Base-by-base conservation (phyloP, 2,888 invertebrate species). In the Antheraea assamensis region DNA sequence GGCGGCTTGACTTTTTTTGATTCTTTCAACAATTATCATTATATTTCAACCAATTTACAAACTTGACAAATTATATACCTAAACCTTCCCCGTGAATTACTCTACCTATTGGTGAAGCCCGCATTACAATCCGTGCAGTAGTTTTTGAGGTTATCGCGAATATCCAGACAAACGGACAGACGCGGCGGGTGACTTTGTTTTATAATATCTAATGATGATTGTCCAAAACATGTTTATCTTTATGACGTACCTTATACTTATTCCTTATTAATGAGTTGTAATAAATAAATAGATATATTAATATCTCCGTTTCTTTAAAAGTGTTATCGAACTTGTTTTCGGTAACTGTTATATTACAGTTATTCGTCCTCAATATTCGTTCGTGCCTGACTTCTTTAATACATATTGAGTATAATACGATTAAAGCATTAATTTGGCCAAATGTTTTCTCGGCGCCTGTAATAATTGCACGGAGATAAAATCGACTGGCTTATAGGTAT, bases 321-420 rank as follows among this genome's bases (percentile, higher is more conserved):
- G 17, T 64, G 27, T 30, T 64, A 27, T 30, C 27, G 30, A 30
- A 64, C 61, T 27, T 64, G 61, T 64, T 64, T 64, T 30, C 30
- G 30, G 30, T 64, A 64, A 27, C 61, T 64, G 61, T 64, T 64
- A 17, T 17, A 64, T 27, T 64, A 64, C 61, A 30, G 61, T 64
- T 64, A 64, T 64, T 30, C 19, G 61, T 30, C 17, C 61, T 30
- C 61, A 30, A 64, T 64, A 64, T 64, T 64, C 17, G 19, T 64
- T 13, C 30, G 27, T 30, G 30, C 21, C 17, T 15, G 27, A 64
- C 30, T 30, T 64, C 15, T 17, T 64, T 64, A 27, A 64, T 64
- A 64, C 61, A 17, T 64, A n/a, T 64, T 27, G 24, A 15, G 17
- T 61, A 61, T 27, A 27, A 27, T 27, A 61, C n/a, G 21, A 55